Evolutionary conservation across 2,113 vertebrate species (phyloP).

Genomic region (Nibea coibor): DNA sequence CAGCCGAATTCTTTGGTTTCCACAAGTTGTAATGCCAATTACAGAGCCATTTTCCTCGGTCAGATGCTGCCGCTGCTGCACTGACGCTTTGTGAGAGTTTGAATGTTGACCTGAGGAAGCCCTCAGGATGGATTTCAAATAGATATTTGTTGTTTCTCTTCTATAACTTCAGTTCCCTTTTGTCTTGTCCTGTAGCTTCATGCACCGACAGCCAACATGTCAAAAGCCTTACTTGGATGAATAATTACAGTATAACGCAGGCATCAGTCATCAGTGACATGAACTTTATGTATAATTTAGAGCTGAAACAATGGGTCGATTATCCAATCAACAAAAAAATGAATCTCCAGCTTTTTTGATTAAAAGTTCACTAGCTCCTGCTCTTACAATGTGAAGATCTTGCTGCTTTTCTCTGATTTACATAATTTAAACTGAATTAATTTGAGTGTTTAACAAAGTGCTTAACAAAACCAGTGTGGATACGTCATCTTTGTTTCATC

Average conservation of each 20-base stretch:
- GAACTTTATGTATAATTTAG: not conserved
- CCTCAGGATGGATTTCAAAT: constrained; percentile 39
- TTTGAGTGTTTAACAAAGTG: not conserved
- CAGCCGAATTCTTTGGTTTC: constrained; percentile 57
- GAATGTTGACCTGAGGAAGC: not conserved
- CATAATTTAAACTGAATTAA: not conserved
- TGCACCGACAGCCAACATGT: no score
- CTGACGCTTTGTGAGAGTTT: constrained; percentile 37
- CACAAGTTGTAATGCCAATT: constrained; percentile 63
- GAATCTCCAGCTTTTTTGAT: no score
- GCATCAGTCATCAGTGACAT: no score
- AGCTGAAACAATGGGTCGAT: not conserved
- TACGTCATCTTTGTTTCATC: no score
- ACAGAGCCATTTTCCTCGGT: constrained; percentile 53
- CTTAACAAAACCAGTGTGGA: no score
- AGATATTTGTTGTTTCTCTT: not conserved
- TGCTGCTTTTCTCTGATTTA: not conserved
- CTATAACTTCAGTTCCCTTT: no score
- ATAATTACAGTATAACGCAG: not conserved
- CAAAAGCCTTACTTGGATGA: no score
- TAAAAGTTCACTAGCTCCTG: no score
- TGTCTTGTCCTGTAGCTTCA: no score
- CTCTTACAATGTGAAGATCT: not conserved
- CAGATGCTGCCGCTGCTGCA: constrained; percentile 41
- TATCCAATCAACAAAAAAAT: not conserved